Base-by-base conservation (phyloP, 2,888 invertebrate genomes). In the Eristalis tenax region DNA sequence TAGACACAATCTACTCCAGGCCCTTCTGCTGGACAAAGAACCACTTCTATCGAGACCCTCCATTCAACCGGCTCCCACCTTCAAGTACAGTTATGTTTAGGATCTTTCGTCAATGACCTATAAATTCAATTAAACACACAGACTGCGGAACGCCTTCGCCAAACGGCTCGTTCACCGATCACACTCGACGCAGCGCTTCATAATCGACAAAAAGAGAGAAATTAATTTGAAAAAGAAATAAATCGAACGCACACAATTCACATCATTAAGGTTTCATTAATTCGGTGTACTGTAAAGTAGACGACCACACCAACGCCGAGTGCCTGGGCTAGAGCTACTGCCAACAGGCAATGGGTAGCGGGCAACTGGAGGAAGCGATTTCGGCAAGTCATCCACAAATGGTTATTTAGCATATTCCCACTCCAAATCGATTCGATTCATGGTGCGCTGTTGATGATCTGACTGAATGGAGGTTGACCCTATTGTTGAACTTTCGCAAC, bases 341-440 rank as follows among this genome's bases (percentile, higher is more conserved):
- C 40, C 68, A 57, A 23, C 63, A 69, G 63, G 56, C 66, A 56
- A n/a, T 56, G 18, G n/a, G 10, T 8, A 26, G 18, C 75, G 13
- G 26, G 22, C 57, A 22, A 32, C 43, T 10, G 70, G 40, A 50
- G 56, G 70, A 35, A 57, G 40, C 26, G 66, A 61, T 73, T 88
- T 78, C 83, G 82, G 88, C 89, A 87, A 89, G 89, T 89, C 89
- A 89, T 88, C 83, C 89, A 89, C 89, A 89, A 89, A 89, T 89
- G 88, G 89, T 88, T 89, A 88, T 88, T 87, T 84, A 87, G 86
- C 83, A 87, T 87, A 83, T 79, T 87, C 75, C 83, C 83, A 59
- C 76, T 56, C 75, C 35, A 61, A 87, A 87, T 87, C 71, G 86
- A 87, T 83, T 87, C 79, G 86, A 83, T 79, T 83, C 82, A 78